Percentiles rank a stretch among this genome's conserved stretches.
These are phyloP conservation scores for Phania funesta DNA, from an alignment of 2,888 invertebrate genomes.

Conservation along the genomic window DNA sequence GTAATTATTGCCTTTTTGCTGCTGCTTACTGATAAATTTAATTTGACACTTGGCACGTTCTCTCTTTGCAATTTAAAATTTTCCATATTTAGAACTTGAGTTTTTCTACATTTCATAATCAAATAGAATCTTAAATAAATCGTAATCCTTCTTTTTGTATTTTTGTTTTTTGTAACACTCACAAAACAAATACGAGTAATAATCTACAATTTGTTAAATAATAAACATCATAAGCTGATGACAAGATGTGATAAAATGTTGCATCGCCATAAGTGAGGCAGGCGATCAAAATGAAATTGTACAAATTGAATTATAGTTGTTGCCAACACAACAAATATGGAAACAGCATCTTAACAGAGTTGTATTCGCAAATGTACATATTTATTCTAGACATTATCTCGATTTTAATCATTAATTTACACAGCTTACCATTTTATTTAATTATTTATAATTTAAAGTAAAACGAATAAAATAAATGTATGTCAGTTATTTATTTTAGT, in stretches of 20 bases:
- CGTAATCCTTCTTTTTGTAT: conserved; percentile 27
- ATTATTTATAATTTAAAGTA: conserved; percentile 45
- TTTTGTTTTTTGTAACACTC: neutral
- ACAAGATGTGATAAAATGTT: conserved; percentile 68
- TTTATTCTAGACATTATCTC: conserved; percentile 53
- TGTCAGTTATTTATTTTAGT: conserved; percentile 57
- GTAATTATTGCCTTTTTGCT: neutral
- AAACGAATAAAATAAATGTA: conserved; percentile 55
- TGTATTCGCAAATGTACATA: conserved; percentile 44
- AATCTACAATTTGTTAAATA: conserved; percentile 66
- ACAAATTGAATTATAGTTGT: conserved; percentile 62
- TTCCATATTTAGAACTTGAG: conserved; percentile 14
- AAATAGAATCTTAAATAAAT: conserved; percentile 24
- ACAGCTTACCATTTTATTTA: conserved; percentile 52
- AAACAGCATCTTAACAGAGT: conserved; percentile 57
- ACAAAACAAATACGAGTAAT: conserved; percentile 15
- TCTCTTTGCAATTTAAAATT: neutral
- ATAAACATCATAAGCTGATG: conserved; percentile 66
- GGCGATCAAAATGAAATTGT: conserved; percentile 56
- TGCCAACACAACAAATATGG: conserved; percentile 49
- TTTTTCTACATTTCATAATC: neutral
- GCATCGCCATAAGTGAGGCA: conserved; percentile 49
- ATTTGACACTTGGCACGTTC: conserved; percentile 46
- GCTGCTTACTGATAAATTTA: neutral
- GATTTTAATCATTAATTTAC: conserved; percentile 52